Base-by-base conservation (phyloP, 1,140 invertebrate species). In the Trichoplusia ni region DNA sequence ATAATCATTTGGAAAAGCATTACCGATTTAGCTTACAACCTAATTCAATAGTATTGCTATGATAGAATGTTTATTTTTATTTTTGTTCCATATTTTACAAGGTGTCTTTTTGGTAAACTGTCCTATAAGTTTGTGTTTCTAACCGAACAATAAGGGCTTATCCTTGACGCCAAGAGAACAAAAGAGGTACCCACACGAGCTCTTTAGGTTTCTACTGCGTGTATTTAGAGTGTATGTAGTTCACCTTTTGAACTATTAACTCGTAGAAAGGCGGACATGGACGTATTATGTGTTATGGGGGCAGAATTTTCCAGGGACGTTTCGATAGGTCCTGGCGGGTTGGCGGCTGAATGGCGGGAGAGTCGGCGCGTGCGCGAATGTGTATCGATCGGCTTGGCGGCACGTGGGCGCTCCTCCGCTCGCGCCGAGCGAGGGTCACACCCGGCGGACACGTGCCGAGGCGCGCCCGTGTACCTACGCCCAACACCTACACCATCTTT, bases 341-440 rank as follows among this genome's bases (percentile, higher is more conserved):
- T 29, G 54, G 54, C 54, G 38, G 38, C 38, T 58, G 54, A 58
- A 56, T 56, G 51, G 38, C 54, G 54, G 54, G 25, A 58, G 25
- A 44, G 9, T 16, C 38, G 37, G 54, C 54, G 54, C 54, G 38
- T 58, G 54, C 54, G 54, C 38, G 54, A 42, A 58, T 31, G 37
- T 56, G n/a, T 54, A 54, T 58, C 54, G 54, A 58, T 37, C 49
- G 33, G 7, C n/a, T 3, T 7, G 54, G n/a, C 11, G 54, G 33
- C 54, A 58, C 54, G 54, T 58, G 54, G 54, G 53, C 53, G 53
- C 53, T 58, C 53, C 53, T 42, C 53, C 35, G 14, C 38, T n/a
- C n/a, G n/a, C 38, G 38, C 38, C 4, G 4, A 9, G 3, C 6
- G 16, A 42, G 40, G 40, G 37, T 42, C 38, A 44, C 38, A 21